phyloP scores from a whole-genome alignment of 2,797 vertebrate species.

The Tadarida brasiliensis region DNA sequence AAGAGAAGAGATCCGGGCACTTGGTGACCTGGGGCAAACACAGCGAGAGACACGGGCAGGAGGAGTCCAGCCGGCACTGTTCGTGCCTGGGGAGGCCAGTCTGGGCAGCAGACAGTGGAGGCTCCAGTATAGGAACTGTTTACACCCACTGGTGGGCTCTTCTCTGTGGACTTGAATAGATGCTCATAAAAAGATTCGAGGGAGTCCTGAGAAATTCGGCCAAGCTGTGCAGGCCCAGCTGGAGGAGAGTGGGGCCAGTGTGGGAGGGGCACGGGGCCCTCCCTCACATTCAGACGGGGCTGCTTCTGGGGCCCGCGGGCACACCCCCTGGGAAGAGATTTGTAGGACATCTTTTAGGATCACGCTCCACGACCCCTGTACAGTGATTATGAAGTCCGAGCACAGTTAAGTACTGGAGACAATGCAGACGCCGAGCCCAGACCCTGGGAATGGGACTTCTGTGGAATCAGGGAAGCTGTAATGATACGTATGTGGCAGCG shows the following conservation, averaged over 20 bases:
- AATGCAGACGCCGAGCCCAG: neutral
- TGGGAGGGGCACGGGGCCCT: fast-evolving
- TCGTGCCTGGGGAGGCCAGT: neutral
- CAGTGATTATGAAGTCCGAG: neutral
- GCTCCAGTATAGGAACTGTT: fast-evolving
- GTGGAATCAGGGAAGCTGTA: neutral
- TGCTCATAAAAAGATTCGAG: neutral
- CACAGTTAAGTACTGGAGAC: neutral
- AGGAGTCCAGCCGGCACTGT: neutral
- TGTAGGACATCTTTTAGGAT: neutral
- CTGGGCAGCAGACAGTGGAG: neutral
- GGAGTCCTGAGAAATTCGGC: neutral
- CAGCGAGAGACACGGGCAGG: neutral
- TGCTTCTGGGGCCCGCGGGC: neutral
- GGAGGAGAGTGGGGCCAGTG: fast-evolving
- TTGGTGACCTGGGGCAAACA: neutral
- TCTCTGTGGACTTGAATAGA: neutral
- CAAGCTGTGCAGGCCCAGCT: neutral
- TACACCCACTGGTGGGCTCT: neutral
- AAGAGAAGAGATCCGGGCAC: neutral
- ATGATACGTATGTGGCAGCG: neutral
- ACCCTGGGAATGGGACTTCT: neutral
- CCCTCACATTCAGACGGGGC: neutral
- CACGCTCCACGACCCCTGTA: neutral
- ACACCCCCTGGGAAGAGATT: neutral